Conservation (phyloP, 2,888 invertebrate genomes). For the Nemurella pictetii region DNA sequence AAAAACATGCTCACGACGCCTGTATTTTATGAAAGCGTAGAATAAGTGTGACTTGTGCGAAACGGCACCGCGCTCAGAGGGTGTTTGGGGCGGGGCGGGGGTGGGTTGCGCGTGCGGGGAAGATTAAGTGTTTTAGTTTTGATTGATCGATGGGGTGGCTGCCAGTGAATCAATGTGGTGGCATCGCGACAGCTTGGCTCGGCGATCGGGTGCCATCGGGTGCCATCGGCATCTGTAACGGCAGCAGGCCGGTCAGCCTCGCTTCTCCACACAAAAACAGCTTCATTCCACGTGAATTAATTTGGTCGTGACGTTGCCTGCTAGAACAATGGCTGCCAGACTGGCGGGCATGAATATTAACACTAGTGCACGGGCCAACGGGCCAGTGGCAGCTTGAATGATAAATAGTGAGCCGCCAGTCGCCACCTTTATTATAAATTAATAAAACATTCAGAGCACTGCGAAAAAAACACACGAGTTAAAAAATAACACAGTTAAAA, state of each 20-base stretch:
- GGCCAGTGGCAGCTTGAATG: not conserved
- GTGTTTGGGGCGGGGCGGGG: not conserved
- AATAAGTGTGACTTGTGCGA: not conserved
- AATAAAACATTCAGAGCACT: slow-evolving; percentile 28
- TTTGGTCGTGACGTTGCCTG: slow-evolving; percentile 34
- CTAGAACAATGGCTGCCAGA: slow-evolving; percentile 34
- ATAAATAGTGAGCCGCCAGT: slow-evolving; percentile 4
- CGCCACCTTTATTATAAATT: slow-evolving; percentile 10
- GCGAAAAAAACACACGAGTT: too few species aligned
- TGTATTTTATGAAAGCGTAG: not conserved
- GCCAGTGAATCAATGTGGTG: not conserved
- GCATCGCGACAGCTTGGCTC: not conserved
- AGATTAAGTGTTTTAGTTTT: not conserved
- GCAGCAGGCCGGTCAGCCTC: not conserved
- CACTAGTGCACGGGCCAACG: slow-evolving; percentile 18
- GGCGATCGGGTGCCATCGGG: too few species aligned
- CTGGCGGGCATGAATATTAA: slow-evolving; percentile 36
- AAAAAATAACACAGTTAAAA: slow-evolving; percentile 20
- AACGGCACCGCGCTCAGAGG: not conserved
- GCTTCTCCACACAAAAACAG: slow-evolving; percentile 12
- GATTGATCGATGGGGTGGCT: not conserved
- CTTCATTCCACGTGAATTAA: slow-evolving; percentile 32
- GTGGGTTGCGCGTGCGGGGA: not conserved
- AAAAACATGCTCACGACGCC: not conserved
- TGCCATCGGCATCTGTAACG: not conserved